Conservation (phyloP, 2,113 vertebrate genomes). For the Chinchilla lanigera region DNA sequence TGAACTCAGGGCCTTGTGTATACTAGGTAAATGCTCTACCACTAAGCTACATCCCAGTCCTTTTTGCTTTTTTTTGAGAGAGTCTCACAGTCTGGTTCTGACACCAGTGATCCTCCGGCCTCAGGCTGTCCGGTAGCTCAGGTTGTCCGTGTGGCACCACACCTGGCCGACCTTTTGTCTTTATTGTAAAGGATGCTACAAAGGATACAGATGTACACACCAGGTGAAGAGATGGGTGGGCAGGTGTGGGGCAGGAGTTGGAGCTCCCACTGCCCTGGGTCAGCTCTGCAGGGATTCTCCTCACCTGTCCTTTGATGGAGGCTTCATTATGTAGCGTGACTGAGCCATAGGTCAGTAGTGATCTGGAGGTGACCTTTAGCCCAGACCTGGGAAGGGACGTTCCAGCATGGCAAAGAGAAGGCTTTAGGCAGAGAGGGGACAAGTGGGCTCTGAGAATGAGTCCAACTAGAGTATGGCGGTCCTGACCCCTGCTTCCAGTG, state of each 20-base stretch:
- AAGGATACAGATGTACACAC: background rate
- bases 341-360: background rate
- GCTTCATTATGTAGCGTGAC: background rate
- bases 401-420: background rate
- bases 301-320: too few species aligned
- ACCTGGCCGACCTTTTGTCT: background rate
- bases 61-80: background rate
- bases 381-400: background rate
- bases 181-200: background rate
- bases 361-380: background rate
- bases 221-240: background rate
- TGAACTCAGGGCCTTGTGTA: background rate
- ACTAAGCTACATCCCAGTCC: background rate
- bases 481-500: background rate
- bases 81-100: background rate
- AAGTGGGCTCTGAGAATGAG: background rate
- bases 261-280: background rate
- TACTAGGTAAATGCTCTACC: background rate
- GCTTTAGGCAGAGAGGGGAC: background rate
- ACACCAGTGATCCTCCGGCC: background rate
- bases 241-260: background rate
- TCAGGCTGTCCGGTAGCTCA: background rate
- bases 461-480: background rate
- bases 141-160: background rate
- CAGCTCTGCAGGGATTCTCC: background rate